Conservation (phyloP, 2,888 invertebrate species). For the Thalpophila matura region DNA sequence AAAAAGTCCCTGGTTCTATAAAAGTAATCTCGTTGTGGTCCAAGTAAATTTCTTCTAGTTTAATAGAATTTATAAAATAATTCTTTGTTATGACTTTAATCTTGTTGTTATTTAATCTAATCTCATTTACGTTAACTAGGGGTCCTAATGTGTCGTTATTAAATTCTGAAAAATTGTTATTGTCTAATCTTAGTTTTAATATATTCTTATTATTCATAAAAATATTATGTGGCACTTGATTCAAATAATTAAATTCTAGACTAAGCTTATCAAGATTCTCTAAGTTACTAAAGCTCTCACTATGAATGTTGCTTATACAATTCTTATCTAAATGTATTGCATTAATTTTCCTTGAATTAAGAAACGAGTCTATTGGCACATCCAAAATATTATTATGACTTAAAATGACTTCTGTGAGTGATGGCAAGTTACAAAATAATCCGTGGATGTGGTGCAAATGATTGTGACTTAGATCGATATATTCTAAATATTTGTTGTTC, state of each 20-base stretch:
- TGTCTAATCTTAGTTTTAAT: conserved; percentile 95
- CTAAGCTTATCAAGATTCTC: conserved; percentile 95
- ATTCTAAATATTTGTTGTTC: conserved; percentile 94
- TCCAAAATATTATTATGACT: conserved; percentile 97
- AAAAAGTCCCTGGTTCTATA: conserved; percentile 95
- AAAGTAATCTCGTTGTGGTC: conserved; percentile 96
- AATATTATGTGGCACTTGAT: conserved; percentile 94
- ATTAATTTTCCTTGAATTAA: conserved; percentile 94
- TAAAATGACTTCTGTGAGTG: conserved; percentile 94
- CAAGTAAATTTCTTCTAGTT: conserved; percentile 95
- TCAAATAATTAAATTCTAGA: conserved; percentile 96
- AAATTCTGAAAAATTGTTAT: conserved; percentile 95
- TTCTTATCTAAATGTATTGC: conserved; percentile 96
- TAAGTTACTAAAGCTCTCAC: conserved; percentile 94
- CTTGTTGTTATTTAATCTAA: conserved; percentile 96
- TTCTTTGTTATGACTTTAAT: conserved; percentile 93
- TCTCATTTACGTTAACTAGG: conserved; percentile 93
- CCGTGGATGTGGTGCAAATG: conserved; percentile 97
- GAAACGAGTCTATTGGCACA: conserved; percentile 95
- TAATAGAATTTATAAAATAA: conserved; percentile 94
- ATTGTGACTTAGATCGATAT: conserved; percentile 96
- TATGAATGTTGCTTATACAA: conserved; percentile 95
- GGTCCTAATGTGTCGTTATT: conserved; percentile 95
- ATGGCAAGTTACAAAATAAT: conserved; percentile 95
- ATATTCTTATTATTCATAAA: conserved; percentile 94